phyloP scores from a whole-genome alignment of 2,113 vertebrate genomes.

The Microtus richardsoni region DNA sequence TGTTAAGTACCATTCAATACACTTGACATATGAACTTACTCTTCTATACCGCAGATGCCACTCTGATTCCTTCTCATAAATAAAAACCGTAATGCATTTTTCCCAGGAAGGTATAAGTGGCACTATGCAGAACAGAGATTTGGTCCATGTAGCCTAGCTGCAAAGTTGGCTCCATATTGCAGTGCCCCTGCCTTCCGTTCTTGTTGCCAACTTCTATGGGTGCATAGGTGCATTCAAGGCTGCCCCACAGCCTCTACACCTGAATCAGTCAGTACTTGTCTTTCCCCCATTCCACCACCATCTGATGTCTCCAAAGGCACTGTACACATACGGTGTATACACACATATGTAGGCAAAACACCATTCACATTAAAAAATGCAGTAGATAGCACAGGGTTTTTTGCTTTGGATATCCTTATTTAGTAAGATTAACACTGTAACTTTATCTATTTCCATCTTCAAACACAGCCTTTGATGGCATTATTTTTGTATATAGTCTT shows the following conservation, averaged over 20 bases:
- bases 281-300: neutral
- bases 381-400: neutral
- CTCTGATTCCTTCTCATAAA: slow-evolving; percentile 19
- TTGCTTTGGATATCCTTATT: neutral
- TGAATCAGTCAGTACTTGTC: neutral
- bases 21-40: slow-evolving; percentile 1
- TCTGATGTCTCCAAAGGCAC: neutral
- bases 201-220: neutral
- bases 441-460: slow-evolving; percentile 4
- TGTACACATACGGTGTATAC: neutral
- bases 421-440: slow-evolving; percentile 20
- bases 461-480: neutral
- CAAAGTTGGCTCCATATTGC: neutral
- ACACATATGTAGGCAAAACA: neutral
- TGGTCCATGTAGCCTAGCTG: neutral
- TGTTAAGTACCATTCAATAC: neutral
- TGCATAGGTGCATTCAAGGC: neutral
- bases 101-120: neutral
- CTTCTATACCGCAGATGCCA: neutral
- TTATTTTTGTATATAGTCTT: neutral
- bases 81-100: slow-evolving; percentile 7
- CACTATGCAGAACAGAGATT: neutral
- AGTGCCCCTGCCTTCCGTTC: neutral
- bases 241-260: neutral
- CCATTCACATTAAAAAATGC: neutral